Evolutionary conservation across 2,888 invertebrate genomes (phyloP), one percentile per base, ranked within the genome.

Genomic region (Aethes cnicana): DNA sequence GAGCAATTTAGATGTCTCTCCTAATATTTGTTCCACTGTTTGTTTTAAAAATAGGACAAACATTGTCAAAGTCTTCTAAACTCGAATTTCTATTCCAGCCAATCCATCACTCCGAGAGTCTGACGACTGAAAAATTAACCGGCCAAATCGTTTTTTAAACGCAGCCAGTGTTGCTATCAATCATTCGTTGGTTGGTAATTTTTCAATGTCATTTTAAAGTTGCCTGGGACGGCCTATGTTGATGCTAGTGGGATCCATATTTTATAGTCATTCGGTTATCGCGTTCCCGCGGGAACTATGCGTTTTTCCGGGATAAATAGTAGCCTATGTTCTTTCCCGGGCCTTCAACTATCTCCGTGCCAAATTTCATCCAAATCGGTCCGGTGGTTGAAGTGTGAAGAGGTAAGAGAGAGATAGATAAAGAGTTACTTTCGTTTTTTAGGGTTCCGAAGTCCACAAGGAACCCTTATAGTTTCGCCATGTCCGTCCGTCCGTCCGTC

Each of bases 41-140:
- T 7, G 3, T 14, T 30, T 30, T 12, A 7, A 3, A 14, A 6
- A 30, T 32, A 3, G 3, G 16, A 32, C 7, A 6, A 8, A 14
- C 2, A 23, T 20, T 5, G 28, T 20, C 43, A 35, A 25, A 25
- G 20, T 25, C 52, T 47, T 54, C 37, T 52, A 37, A 54, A 56
- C 44, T 52, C 58, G 57, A 35, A 53, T 62, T 55, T 66, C 60
- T 56, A 56, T 55, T 55, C 57, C 62, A 66, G 63, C 64, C 77
- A 56, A 84, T 84, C 78, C 72, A 85, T 85, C 84, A 83, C 65
- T 54, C 49, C 52, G 62, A 63, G 67, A 59, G 77, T 73, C 73
- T 73, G 79, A 76, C 77, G 83, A 84, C 81, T 81, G 72, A 74
- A 74, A 84, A 84, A 82, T 84, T 84, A 84, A 84, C 81, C 77